A percentile compares a stretch with the other conserved stretches of the same genome.
Conservation (phyloP, 2,113 vertebrate genomes). For the Gobio gobio region DNA sequence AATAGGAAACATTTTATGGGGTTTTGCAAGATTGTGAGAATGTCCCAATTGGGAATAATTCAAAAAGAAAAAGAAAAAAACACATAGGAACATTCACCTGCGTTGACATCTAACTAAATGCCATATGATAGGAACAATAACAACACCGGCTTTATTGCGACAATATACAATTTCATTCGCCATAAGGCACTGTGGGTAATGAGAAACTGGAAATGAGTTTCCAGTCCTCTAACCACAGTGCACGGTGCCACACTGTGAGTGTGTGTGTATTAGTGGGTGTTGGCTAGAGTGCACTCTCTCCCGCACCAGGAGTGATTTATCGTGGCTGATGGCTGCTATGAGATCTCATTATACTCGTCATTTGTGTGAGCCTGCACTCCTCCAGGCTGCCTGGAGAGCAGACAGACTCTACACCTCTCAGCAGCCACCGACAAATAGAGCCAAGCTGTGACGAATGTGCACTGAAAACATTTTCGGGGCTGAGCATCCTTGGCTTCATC, state of each 20-base stretch:
- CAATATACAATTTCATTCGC: constrained; percentile 45
- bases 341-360: constrained; percentile 81
- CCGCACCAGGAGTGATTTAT: constrained; percentile 73
- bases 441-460: constrained; percentile 28
- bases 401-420: constrained; percentile 38
- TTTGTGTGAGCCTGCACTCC: constrained; percentile 72
- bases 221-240: constrained; percentile 68
- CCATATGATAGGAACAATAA: not conserved
- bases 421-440: constrained; percentile 15
- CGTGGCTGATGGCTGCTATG: constrained; percentile 75
- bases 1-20: not conserved
- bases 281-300: constrained; percentile 47
- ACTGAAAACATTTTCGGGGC: not conserved
- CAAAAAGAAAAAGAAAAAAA: not conserved
- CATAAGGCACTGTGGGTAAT: constrained; percentile 52
- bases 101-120: constrained; percentile 37
- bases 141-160: constrained; percentile 24
- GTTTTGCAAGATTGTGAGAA: not conserved
- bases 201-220: constrained; percentile 69
- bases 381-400: constrained; percentile 55
- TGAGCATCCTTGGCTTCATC: not conserved
- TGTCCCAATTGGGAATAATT: not conserved
- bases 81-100: not conserved
- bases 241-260: constrained; percentile 45
- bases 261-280: constrained; percentile 45